phyloP scores from a whole-genome alignment of 92 coral and sea anemone species.

The Bergia puertoricense region DNA sequence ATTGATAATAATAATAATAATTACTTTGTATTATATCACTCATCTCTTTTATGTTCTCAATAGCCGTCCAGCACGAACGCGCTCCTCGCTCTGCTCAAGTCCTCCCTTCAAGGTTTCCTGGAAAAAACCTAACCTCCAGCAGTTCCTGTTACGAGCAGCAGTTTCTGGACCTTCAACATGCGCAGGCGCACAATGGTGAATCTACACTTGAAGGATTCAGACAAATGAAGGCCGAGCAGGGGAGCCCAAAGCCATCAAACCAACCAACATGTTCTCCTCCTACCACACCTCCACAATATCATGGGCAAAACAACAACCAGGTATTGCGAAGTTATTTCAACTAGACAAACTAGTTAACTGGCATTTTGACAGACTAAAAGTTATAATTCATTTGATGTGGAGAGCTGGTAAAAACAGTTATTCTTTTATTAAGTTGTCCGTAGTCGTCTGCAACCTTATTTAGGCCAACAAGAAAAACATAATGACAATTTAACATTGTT shows the following conservation, averaged over 20 bases:
- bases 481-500: no score
- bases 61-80: slow-evolving; percentile 98
- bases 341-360: no score
- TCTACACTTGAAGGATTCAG: slow-evolving; percentile 35
- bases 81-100: slow-evolving; percentile 96
- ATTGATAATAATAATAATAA: no score
- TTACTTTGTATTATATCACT: no score
- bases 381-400: no score
- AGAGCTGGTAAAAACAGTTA: no score
- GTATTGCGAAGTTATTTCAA: not conserved
- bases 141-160: slow-evolving; percentile 22
- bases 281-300: slow-evolving; percentile 62
- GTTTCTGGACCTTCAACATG: slow-evolving; percentile 20
- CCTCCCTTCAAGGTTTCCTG: slow-evolving; percentile 48
- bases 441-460: no score
- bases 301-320: slow-evolving; percentile 79
- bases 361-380: no score
- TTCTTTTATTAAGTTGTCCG: no score
- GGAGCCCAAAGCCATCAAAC: slow-evolving; percentile 3
- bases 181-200: slow-evolving; percentile 31
- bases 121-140: slow-evolving; percentile 6
- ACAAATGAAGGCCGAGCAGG: slow-evolving; percentile 24
- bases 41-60: not conserved
- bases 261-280: slow-evolving; percentile 58
- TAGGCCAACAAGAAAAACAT: no score